Base-by-base conservation (phyloP, 2,113 vertebrate species). In the Nerophis lumbriciformis region DNA sequence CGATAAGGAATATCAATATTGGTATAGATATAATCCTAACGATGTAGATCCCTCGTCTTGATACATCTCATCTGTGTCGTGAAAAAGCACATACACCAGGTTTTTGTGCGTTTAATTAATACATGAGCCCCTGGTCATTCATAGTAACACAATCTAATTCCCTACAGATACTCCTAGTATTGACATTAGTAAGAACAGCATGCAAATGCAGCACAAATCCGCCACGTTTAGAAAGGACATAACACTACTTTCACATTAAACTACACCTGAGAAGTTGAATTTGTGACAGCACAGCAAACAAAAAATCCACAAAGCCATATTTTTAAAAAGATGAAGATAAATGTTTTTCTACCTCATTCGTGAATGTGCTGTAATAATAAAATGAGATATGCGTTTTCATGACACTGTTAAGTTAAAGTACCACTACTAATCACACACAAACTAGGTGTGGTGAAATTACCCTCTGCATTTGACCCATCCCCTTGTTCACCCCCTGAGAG, bases 281-380 rank as follows among this genome's bases (percentile, higher is more conserved):
- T 65, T 19, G 8, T 37, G 16, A 52, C 44, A 9, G 19, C 9
- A 66, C 77, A 73, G 67, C 74, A 71, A 86, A 82, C 73, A 77
- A 73, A 65, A 84, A 84, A 84, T 6, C 76, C 78, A 72, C 71
- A 76, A 28, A 57, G 49, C 53, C 42, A 14, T 12, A 63, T 52
- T 65, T 76, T 28, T 47, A 65, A 63, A 76, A 71, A 57, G 53
- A 61, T 19, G 61, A 72, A 63, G 56, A 8, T 15, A 16, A 62
- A 13, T 9, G 15, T 42, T 67, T 66, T 57, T 75, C 28, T 64
- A 60, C 49, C 73, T 71, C 48, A 56, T 36, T 67, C 19, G 38
- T 39, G 4, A 16, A 35, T 62, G 36, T 47, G 5, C 39, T 35
- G n/a, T 8, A 28, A 6, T 9, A 47, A 39, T 42, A 38, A 4